Evolutionary conservation across 2,797 vertebrate species (phyloP).

Genomic region (Schizopygopsis malacanthus): DNA sequence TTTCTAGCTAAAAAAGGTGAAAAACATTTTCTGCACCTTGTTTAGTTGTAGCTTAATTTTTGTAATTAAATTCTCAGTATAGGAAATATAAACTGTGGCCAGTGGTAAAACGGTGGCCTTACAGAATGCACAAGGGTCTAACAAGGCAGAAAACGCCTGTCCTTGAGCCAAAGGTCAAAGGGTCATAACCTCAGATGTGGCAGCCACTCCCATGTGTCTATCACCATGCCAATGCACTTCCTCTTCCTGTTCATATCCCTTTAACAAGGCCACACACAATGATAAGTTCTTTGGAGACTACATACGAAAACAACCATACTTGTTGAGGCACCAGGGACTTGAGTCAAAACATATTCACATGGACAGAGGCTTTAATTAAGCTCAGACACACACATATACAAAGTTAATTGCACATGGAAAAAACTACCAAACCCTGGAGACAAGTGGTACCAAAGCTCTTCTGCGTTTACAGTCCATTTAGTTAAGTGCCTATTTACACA

Average conservation of each 20-base stretch:
- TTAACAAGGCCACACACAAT: constrained; percentile 58
- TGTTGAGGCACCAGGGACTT: constrained; percentile 24
- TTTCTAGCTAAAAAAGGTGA: not conserved
- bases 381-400: not conserved
- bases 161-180: constrained; percentile 42
- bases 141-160: not conserved
- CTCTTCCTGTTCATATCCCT: constrained; percentile 56
- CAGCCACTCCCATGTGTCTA: constrained; percentile 52
- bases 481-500: constrained; percentile 24
- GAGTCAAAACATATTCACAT: constrained; percentile 39
- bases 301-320: constrained; percentile 14
- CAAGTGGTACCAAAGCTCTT: constrained; percentile 7
- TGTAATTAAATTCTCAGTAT: not conserved
- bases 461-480: constrained; percentile 36
- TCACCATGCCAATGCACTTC: constrained; percentile 49
- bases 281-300: constrained; percentile 30
- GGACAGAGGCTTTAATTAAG: constrained; percentile 39
- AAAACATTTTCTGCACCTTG: not conserved
- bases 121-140: constrained; percentile 12
- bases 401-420: constrained; percentile 14
- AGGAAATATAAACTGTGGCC: not conserved
- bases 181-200: constrained; percentile 48
- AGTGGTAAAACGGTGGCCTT: not conserved
- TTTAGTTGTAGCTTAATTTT: not conserved
- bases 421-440: not conserved